These are phyloP conservation scores for Axea sp. DNA, from an alignment of 2,888 invertebrate species.

Conservation along the genomic window DNA sequence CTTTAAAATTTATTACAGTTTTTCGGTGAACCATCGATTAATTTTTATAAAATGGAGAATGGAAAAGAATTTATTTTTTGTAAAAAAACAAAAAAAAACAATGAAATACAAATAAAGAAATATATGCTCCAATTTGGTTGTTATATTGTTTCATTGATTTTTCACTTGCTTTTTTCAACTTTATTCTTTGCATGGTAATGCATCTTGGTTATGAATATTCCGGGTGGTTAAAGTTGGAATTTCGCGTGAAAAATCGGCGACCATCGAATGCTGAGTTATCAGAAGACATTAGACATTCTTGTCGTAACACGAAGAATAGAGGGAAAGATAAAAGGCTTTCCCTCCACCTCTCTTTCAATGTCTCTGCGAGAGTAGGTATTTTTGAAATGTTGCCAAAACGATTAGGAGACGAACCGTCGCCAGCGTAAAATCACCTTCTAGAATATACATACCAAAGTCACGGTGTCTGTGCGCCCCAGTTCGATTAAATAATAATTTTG, in stretches of 20 bases:
- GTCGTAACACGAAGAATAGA: conserved; percentile 55
- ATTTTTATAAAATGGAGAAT: conserved; percentile 58
- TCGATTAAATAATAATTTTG: conserved; percentile 59
- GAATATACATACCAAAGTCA: conserved; percentile 23
- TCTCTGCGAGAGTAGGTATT: conserved; percentile 61
- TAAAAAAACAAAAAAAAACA: conserved; percentile 47
- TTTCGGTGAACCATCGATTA: conserved; percentile 48
- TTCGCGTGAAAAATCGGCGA: conserved; percentile 53
- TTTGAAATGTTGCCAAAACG: conserved; percentile 70
- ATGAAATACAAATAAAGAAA: conserved; percentile 58
- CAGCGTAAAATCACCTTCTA: conserved; percentile 6
- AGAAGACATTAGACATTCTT: conserved; percentile 62
- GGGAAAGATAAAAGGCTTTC: conserved; percentile 62
- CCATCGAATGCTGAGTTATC: conserved; percentile 61
- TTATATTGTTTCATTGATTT: conserved; percentile 40
- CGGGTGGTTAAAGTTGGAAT: conserved; percentile 31
- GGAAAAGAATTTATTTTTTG: conserved; percentile 62
- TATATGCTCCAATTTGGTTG: conserved; percentile 51
- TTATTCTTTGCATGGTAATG: conserved; percentile 6
- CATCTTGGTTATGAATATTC: conserved; percentile 50
- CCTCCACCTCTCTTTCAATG: conserved; percentile 46
- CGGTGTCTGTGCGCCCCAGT: conserved; percentile 7
- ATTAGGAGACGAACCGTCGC: conserved; percentile 62
- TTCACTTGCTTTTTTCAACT: not conserved
- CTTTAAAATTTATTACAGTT: conserved; percentile 39